Conservation (phyloP, 2,888 invertebrate species). For the Aleiodes alternator region DNA sequence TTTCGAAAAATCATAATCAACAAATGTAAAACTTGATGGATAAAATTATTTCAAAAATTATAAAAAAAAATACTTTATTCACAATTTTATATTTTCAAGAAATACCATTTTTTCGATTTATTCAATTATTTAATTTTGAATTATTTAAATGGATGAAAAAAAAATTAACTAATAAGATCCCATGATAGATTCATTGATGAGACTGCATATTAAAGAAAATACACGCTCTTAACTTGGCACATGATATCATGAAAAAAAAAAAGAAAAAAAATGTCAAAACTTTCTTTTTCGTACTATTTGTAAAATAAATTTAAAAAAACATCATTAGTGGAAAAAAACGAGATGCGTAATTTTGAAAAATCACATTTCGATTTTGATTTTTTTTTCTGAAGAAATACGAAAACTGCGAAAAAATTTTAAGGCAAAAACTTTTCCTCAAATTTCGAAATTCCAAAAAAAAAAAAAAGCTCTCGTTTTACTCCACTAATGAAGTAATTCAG, state of each 20-base stretch:
- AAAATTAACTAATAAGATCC: not conserved
- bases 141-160: not conserved
- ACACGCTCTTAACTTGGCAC: conserved; percentile 3
- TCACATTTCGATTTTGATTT: no score
- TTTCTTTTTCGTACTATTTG: not conserved
- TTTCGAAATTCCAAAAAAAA: no score
- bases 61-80: not conserved
- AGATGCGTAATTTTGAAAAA: no score
- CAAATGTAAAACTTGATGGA: no score
- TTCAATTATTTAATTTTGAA: not conserved
- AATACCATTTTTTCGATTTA: not conserved
- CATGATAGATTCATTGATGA: not conserved
- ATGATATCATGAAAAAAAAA: conserved; percentile 3
- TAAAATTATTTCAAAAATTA: no score
- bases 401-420: no score
- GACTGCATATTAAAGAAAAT: not conserved
- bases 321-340: not conserved
- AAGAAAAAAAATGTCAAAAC: not conserved
- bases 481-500: not conserved
- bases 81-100: not conserved
- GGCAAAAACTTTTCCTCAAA: no score
- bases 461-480: no score
- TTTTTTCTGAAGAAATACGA: no score
- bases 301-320: not conserved
- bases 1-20: no score